Evolutionary conservation across 2,113 vertebrate genomes (phyloP).

Genomic region (Telmatochromis brachygnathus): DNA sequence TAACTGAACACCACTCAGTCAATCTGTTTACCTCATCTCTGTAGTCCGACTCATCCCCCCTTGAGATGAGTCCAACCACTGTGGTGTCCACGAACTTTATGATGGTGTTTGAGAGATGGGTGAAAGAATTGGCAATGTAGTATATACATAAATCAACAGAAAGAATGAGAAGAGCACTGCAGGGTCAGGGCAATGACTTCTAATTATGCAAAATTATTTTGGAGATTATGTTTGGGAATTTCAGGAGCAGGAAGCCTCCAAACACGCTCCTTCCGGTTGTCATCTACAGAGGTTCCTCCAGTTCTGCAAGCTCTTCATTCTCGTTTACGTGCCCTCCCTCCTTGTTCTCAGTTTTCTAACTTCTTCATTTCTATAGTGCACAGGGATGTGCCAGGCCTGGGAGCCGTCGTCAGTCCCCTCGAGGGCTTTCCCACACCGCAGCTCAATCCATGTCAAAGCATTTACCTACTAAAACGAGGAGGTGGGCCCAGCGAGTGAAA

Average conservation of each 20-base stretch:
- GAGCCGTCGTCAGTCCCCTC: fast-evolving
- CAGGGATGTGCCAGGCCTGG: background rate
- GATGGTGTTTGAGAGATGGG: too few relatives aligned
- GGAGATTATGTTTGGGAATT: background rate
- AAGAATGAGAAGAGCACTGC: background rate
- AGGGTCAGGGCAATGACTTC: background rate
- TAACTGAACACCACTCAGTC: too few relatives aligned
- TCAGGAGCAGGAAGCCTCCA: background rate
- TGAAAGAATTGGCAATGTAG: too few relatives aligned
- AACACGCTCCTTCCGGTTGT: background rate
- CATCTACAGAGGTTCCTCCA: background rate
- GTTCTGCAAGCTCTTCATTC: background rate
- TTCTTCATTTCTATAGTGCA: background rate
- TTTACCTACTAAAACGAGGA: background rate
- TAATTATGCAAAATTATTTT: background rate
- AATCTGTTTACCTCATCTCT: too few relatives aligned
- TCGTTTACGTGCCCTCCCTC: background rate
- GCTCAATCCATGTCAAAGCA: background rate
- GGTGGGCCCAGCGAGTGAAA: background rate
- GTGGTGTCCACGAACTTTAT: too few relatives aligned
- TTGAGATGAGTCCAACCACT: too few relatives aligned
- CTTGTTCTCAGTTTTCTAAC: background rate
- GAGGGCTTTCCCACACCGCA: background rate
- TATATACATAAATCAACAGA: background rate
- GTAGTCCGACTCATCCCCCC: too few relatives aligned